phyloP scores from a whole-genome alignment of 2,888 invertebrate genomes.

The Drosophila tanythrix region DNA sequence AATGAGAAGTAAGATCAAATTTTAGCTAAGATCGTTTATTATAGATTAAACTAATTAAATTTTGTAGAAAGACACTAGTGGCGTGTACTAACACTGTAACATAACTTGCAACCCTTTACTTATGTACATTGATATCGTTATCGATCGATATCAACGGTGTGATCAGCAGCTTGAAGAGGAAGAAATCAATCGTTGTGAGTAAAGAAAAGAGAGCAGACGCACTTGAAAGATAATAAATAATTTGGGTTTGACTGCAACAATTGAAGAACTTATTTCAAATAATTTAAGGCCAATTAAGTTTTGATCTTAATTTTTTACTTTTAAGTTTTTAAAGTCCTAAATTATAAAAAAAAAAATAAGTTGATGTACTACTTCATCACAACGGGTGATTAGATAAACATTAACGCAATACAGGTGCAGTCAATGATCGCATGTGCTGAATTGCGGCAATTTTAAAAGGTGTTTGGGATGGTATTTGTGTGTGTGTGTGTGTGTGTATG shows the following conservation, averaged over 20 bases:
- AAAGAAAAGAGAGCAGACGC: not conserved
- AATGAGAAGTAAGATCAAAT: not conserved
- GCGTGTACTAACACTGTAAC: not conserved
- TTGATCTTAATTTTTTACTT: not conserved
- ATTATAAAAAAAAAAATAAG: not conserved
- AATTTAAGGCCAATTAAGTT: no score
- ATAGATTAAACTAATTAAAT: not conserved
- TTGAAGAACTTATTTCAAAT: no score
- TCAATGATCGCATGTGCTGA: constrained; percentile 55
- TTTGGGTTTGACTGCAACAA: no score
- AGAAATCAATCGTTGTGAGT: not conserved
- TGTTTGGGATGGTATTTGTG: not conserved
- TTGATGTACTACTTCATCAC: not conserved
- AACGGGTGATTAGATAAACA: constrained; percentile 51
- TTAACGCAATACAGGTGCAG: constrained; percentile 67
- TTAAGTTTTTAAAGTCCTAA: not conserved
- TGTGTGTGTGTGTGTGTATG: not conserved
- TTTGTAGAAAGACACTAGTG: not conserved
- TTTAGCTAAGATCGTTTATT: not conserved
- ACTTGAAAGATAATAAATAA: not conserved
- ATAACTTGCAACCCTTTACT: not conserved
- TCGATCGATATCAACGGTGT: not conserved
- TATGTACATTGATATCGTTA: not conserved
- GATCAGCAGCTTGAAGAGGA: not conserved
- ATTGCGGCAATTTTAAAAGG: not conserved